These are phyloP conservation scores for Syrista parreyssii DNA, from an alignment of 2,888 invertebrate species.

Conservation along the genomic window DNA sequence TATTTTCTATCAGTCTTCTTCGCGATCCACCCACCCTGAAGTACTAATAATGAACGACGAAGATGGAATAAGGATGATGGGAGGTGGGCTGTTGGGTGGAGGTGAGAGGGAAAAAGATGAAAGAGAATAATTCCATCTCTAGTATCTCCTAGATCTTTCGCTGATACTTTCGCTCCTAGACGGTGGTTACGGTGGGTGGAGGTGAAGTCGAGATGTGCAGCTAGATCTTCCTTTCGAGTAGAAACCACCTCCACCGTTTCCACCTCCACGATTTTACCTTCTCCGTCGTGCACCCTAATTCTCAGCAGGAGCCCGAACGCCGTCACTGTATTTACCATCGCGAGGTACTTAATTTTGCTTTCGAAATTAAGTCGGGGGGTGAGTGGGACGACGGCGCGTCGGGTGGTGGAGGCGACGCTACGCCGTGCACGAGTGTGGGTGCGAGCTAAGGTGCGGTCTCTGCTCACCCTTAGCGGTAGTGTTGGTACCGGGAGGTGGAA, in stretches of 20 bases:
- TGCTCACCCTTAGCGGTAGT: neutral
- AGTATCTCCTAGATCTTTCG: constrained; percentile 5
- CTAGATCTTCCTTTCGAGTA: neutral
- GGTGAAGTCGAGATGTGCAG: neutral
- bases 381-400: constrained; percentile 11
- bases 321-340: constrained; percentile 54
- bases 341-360: constrained; percentile 60
- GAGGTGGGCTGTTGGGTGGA: constrained; percentile 22
- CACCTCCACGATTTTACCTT: constrained; percentile 3
- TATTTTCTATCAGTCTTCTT: constrained; percentile 1
- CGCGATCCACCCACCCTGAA: neutral
- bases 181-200: neutral
- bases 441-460: neutral
- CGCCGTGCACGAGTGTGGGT: neutral
- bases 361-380: constrained; percentile 55
- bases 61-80: constrained; percentile 19
- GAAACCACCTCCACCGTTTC: constrained; percentile 5
- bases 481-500: neutral
- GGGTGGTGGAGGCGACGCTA: constrained; percentile 9
- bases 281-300: neutral
- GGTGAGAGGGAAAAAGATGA: neutral
- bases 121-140: neutral
- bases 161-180: neutral
- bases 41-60: neutral
- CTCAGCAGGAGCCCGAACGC: constrained; percentile 14